Evolutionary conservation across 2,888 invertebrate genomes (phyloP).

Genomic region (Melinopterus prodromus): DNA sequence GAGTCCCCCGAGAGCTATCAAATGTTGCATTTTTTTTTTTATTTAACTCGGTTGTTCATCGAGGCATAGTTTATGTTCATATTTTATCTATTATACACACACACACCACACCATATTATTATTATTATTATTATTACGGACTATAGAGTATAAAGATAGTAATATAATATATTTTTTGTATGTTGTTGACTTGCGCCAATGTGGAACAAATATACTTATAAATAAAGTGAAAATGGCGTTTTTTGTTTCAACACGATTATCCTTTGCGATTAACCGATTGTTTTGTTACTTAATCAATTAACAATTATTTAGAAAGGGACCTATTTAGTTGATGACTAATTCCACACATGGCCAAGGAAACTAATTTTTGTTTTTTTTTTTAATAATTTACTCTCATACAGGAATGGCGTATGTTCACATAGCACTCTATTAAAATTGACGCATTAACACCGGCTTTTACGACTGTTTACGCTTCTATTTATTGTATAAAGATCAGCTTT

Average conservation of each 20-base stretch:
- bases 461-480: conserved; percentile 37
- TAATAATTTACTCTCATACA: conserved; percentile 15
- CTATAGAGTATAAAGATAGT: not conserved
- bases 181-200: conserved; percentile 63
- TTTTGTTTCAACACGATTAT: conserved; percentile 27
- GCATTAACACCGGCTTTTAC: conserved; percentile 27
- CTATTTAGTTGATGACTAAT: conserved; percentile 51
- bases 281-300: conserved; percentile 27
- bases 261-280: conserved; percentile 25
- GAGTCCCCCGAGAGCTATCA: not conserved
- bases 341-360: conserved; percentile 63
- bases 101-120: conserved; percentile 7
- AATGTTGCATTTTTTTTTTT: not conserved
- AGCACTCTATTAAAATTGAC: conserved; percentile 54
- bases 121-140: conserved; percentile 8
- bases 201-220: conserved; percentile 63
- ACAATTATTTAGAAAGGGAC: conserved; percentile 22
- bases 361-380: conserved; percentile 45
- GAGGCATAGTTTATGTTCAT: not conserved
- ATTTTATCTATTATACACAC: conserved; percentile 4
- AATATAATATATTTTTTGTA: conserved; percentile 61
- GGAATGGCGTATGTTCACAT: conserved; percentile 51
- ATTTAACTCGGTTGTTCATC: not conserved
- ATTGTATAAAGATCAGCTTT: conserved; percentile 27
- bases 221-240: conserved; percentile 49